phyloP scores from a whole-genome alignment of 2,113 vertebrate genomes.

The Callipepla squamata region DNA sequence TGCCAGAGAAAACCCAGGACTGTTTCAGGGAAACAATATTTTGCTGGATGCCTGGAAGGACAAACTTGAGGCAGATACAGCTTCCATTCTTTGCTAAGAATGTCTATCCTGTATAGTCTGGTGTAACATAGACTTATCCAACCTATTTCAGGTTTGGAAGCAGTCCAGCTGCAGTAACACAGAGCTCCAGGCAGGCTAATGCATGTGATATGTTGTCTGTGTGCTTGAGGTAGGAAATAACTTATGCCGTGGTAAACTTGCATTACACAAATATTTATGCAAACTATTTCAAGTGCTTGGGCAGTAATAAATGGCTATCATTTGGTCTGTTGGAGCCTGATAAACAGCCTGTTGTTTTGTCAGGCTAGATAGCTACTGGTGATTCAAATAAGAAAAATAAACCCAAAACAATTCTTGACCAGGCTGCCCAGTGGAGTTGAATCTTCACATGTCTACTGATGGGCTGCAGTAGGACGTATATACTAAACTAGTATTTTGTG shows the following conservation, averaged over 20 bases:
- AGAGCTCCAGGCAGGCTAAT: not conserved
- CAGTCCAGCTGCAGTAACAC: not conserved
- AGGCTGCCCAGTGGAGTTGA: not conserved
- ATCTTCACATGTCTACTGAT: not conserved
- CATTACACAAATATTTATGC: not conserved
- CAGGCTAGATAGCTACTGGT: not conserved
- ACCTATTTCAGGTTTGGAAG: not conserved
- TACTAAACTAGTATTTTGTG: not conserved
- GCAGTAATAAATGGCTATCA: not conserved
- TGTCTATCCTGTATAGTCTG: not conserved
- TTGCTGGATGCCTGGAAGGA: not conserved
- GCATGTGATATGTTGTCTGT: not conserved
- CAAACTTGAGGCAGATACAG: not conserved
- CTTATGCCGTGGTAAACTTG: not conserved
- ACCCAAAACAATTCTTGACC: not conserved
- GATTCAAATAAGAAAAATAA: not conserved
- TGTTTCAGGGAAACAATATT: not conserved
- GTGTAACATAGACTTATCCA: not conserved
- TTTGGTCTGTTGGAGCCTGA: not conserved
- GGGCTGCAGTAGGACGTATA: not conserved
- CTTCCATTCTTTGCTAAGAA: not conserved
- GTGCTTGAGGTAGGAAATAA: not conserved
- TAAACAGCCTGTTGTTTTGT: not conserved
- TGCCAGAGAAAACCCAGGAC: not conserved
- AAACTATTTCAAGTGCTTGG: slow-evolving; percentile 3